Base-by-base conservation (phyloP, 2,888 invertebrate genomes). In the Agrilus biguttatus region DNA sequence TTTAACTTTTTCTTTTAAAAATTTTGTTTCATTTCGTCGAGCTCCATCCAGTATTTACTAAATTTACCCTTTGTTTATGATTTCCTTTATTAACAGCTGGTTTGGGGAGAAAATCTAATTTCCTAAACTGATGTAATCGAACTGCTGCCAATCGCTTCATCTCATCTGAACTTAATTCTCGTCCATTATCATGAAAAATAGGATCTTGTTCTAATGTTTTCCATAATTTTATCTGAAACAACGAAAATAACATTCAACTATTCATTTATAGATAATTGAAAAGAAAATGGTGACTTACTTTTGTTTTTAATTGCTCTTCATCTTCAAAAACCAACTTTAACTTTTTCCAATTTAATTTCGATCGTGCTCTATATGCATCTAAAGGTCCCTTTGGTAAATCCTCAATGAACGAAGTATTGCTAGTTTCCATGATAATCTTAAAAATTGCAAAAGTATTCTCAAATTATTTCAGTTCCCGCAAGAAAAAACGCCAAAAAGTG, bases 321-420 rank as follows among this genome's bases (percentile, higher is more conserved):
- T 83, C 85, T 61, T 90, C 88, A 46, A 92, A 69, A 42, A 85
- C 75, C 36, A 86, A 59, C 59, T 83, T 83, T 64, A 95, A 72
- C 48, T 76, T 73, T 65, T 88, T 90, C 89, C 91, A 92, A 60
- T 89, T 77, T 57, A 93, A 92, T 13, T 80, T 78, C 1, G 89
- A 82, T 49, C 73, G 75, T 51, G 78, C 80, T 51, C 93, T 77
- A 62, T 86, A 92, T 1, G 57, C 65, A 59, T 86, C 85, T 50
- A 93, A 67, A 7, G 91, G 88, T 45, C 88, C 86, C 38, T 69
- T 73, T 14, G 81, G 80, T 46, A 81, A 66, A 62, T 83, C 78
- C 39, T 74, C 74, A 53, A 83, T 69, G 52, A 81, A 76, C 60
- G 75, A 72, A 51, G 74, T 69, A 53, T 75, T 75, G 49, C 47